Base-by-base conservation (phyloP, 1,140 invertebrate genomes). In the Kradibia gibbosae region DNA sequence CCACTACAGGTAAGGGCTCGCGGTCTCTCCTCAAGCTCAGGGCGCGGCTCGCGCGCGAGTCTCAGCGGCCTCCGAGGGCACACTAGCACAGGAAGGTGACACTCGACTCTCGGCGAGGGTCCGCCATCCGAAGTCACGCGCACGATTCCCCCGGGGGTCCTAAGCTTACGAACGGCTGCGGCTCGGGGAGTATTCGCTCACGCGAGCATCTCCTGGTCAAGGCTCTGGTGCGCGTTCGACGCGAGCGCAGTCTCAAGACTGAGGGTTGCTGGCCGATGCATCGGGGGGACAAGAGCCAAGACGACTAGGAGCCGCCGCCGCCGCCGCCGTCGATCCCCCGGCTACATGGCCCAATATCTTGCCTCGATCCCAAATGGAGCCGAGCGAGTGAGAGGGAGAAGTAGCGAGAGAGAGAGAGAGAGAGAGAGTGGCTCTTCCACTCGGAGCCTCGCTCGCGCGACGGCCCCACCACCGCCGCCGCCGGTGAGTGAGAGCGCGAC, bases 291-390 rank as follows among this genome's bases (percentile, higher is more conserved):
- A 20, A 13, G 50, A n/a, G n/a, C n/a, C n/a, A n/a, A n/a, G n/a
- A n/a, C n/a, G 67, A 79, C 77, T 79, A 65, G 71, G 77, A 62
- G 65, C 11, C 8, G 36, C 39, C 8, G 10, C 5, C 42, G 4
- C n/a, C 31, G 72, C 11, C 1, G 28, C 25, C 34, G 25, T 65
- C 13, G n/a, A n/a, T n/a, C n/a, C n/a, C 31, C 60, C 17, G 3
- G 39, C 53, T 20, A 25, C 2, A 20, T 34, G 7, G 17, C 84
- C 87, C 86, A 86, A 83, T 88, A n/a, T n/a, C 86, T 88, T 88
- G 87, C 88, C 88, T 86, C 82, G 85, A 79, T 81, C 80, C 83
- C 73, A 78, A 86, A 85, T 83, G 85, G 70, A 83, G 74, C 79
- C 53, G 31, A 53, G 72, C 48, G 48, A 31, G 50, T 28, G 17